phyloP scores from a whole-genome alignment of 2,797 vertebrate genomes.

The Clamator glandarius region DNA sequence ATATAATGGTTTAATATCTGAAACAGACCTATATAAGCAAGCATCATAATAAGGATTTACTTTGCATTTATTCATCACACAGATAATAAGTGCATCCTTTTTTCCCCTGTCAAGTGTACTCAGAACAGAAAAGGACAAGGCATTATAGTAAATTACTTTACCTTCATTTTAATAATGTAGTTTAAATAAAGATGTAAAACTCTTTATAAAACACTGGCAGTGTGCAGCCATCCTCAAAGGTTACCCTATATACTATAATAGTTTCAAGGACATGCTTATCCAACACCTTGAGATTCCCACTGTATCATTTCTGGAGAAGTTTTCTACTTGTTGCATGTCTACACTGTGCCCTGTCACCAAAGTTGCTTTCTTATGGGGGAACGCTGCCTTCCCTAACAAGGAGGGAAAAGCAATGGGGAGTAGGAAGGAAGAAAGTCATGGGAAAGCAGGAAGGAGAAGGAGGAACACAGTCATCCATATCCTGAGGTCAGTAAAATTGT shows the following conservation, averaged over 20 bases:
- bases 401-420: not conserved
- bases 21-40: conserved; percentile 29
- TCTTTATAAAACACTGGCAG: conserved; percentile 27
- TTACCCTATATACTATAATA: not conserved
- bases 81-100: conserved; percentile 47
- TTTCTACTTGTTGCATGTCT: not conserved
- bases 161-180: conserved; percentile 61
- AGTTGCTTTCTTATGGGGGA: not conserved
- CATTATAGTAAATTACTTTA: conserved; percentile 53
- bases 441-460: not conserved
- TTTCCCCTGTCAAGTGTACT: conserved; percentile 31
- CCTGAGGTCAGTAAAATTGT: not conserved
- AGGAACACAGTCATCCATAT: not conserved
- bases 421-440: not conserved
- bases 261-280: conserved; percentile 43
- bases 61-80: conserved; percentile 63
- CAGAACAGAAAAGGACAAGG: conserved; percentile 28
- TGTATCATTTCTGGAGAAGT: not conserved
- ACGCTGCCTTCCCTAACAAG: not conserved
- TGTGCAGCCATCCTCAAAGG: conserved; percentile 41
- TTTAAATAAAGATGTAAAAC: conserved; percentile 66
- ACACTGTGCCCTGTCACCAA: not conserved
- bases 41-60: conserved; percentile 66
- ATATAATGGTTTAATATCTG: conserved; percentile 67
- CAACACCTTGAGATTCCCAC: not conserved